phyloP scores from a whole-genome alignment of 2,113 vertebrate genomes.

The Campylomormyrus tamandua region DNA sequence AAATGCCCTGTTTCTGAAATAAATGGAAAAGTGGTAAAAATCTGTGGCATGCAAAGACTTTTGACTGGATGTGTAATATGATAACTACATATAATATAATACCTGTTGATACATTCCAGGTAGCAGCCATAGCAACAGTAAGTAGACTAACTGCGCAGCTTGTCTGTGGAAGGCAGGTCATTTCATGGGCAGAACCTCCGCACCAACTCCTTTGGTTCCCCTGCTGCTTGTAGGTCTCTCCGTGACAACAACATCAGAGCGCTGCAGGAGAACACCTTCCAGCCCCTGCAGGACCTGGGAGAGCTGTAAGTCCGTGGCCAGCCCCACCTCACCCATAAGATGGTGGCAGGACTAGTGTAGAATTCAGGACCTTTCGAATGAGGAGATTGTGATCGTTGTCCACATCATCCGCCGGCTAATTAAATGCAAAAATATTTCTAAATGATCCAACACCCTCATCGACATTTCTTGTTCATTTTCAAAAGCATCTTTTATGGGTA shows the following conservation, averaged over 20 bases:
- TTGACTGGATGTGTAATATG: not conserved
- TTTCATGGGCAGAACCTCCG: not conserved
- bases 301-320: slow-evolving; percentile 53
- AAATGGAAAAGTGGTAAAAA: too few species aligned
- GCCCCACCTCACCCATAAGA: not conserved
- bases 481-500: not conserved
- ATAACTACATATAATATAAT: not conserved
- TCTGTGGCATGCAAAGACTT: too few species aligned
- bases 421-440: not conserved
- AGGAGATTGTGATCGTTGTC: not conserved
- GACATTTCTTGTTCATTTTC: not conserved
- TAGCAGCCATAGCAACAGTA: not conserved
- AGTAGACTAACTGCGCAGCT: not conserved
- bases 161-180: not conserved
- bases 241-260: slow-evolving; percentile 65
- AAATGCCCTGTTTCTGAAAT: too few species aligned
- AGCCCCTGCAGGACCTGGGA: slow-evolving; percentile 61
- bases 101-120: not conserved
- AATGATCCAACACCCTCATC: not conserved
- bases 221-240: slow-evolving; percentile 50
- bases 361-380: not conserved
- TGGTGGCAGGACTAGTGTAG: not conserved
- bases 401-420: not conserved
- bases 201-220: not conserved
- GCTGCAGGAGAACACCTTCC: slow-evolving; percentile 68